Evolutionary conservation across 2,113 vertebrate genomes (phyloP).

Genomic region (Erythrocebus patas): DNA sequence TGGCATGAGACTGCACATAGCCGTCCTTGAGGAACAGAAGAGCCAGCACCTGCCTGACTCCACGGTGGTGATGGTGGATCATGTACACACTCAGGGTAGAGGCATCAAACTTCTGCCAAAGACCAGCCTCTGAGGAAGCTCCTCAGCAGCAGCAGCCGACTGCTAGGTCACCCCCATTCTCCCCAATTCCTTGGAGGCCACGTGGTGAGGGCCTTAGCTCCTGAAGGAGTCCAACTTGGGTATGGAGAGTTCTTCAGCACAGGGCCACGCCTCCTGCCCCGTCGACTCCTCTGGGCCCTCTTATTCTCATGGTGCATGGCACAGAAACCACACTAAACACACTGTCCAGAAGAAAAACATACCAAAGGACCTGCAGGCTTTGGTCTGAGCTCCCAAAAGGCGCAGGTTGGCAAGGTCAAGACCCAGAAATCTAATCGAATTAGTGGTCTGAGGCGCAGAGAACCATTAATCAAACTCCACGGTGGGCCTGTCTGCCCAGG

Average conservation of each 20-base stretch:
- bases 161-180: background rate
- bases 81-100: background rate
- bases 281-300: background rate
- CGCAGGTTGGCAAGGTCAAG: background rate
- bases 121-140: background rate
- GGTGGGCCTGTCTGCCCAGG: background rate
- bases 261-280: no score
- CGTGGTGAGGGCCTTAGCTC: background rate
- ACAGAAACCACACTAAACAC: background rate
- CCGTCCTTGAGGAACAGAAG: background rate
- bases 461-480: background rate
- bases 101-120: background rate
- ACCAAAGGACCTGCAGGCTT: background rate
- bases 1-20: background rate
- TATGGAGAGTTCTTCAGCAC: background rate
- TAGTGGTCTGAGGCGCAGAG: background rate
- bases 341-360: background rate
- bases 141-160: background rate
- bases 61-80: fast-evolving
- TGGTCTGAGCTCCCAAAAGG: background rate
- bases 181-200: background rate
- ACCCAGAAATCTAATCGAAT: background rate
- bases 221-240: background rate
- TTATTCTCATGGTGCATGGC: background rate
- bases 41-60: background rate